phyloP scores from a whole-genome alignment of 2,888 invertebrate species.

The Lypha dubia region DNA sequence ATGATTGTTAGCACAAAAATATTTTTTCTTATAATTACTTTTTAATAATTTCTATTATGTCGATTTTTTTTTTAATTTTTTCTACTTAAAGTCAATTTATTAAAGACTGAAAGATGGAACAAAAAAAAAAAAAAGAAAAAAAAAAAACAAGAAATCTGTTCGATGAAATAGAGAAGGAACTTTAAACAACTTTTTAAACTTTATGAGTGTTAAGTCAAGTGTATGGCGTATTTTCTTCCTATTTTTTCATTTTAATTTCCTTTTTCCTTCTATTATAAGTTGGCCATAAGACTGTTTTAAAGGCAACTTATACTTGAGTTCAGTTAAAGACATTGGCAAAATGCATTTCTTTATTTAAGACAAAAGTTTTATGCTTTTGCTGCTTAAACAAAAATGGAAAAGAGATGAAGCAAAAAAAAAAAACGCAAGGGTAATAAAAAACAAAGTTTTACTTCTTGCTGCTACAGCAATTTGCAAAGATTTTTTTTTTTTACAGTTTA shows the following conservation, averaged over 20 bases:
- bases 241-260: slow-evolving; percentile 8
- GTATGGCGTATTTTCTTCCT: slow-evolving; percentile 31
- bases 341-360: slow-evolving; percentile 54
- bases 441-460: slow-evolving; percentile 41
- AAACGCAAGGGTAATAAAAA: slow-evolving; percentile 6
- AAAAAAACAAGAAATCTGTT: slow-evolving; percentile 23
- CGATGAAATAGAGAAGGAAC: slow-evolving; percentile 16
- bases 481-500: slow-evolving; percentile 4
- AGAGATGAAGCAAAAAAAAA: background rate
- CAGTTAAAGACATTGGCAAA: slow-evolving; percentile 58
- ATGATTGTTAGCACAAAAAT: slow-evolving; percentile 30
- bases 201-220: slow-evolving; percentile 68
- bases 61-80: slow-evolving; percentile 4
- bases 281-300: slow-evolving; percentile 56
- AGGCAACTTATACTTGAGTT: slow-evolving; percentile 57
- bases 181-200: slow-evolving; percentile 66
- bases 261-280: slow-evolving; percentile 40
- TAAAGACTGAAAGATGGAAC: too few species aligned
- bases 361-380: slow-evolving; percentile 51
- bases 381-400: slow-evolving; percentile 3
- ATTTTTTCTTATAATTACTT: slow-evolving; percentile 38
- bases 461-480: slow-evolving; percentile 54
- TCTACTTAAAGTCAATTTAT: slow-evolving; percentile 3
- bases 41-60: slow-evolving; percentile 20
- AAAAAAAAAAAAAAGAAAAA: slow-evolving; percentile 24